Percentiles rank a stretch among this genome's conserved stretches.
Evolutionary conservation across 2,113 vertebrate species (phyloP).

Genomic region (Strix aluco): DNA sequence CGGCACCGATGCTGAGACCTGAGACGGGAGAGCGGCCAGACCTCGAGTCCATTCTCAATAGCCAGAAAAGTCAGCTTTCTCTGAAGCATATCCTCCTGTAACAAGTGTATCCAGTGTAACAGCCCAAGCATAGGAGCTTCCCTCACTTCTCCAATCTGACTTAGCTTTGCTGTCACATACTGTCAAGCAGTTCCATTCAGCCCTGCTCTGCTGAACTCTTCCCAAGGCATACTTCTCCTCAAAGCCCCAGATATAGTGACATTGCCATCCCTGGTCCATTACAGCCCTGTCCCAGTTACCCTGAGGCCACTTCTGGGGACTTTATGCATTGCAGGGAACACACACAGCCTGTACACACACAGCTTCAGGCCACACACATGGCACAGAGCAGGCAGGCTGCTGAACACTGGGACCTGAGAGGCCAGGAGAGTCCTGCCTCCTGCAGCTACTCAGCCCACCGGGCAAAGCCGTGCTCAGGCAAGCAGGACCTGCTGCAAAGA

Average conservation of each 20-base stretch:
- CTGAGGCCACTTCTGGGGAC: rapidly evolving
- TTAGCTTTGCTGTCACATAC: not conserved
- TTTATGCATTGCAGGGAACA: not conserved
- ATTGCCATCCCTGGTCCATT: not conserved
- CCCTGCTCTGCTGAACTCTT: not conserved
- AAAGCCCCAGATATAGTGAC: not conserved
- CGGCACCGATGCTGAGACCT: not conserved
- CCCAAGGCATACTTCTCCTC: not conserved
- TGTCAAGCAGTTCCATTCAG: not conserved
- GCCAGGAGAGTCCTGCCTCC: not conserved
- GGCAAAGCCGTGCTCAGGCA: not conserved
- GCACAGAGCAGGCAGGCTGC: not conserved
- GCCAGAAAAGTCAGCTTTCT: not conserved
- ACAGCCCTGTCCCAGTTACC: not conserved
- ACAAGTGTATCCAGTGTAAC: not conserved
- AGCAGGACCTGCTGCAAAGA: not conserved
- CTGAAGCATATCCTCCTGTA: not conserved
- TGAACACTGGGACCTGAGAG: not conserved
- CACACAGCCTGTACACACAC: not conserved
- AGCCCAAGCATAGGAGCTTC: not conserved
- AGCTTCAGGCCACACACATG: not conserved
- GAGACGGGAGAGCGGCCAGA: not conserved
- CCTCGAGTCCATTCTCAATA: not conserved
- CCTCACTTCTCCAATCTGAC: not conserved
- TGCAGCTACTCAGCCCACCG: not conserved